Evolutionary conservation across 2,797 vertebrate species (phyloP), one percentile per base, ranked within the genome.

Genomic region (Florisuga fusca): DNA sequence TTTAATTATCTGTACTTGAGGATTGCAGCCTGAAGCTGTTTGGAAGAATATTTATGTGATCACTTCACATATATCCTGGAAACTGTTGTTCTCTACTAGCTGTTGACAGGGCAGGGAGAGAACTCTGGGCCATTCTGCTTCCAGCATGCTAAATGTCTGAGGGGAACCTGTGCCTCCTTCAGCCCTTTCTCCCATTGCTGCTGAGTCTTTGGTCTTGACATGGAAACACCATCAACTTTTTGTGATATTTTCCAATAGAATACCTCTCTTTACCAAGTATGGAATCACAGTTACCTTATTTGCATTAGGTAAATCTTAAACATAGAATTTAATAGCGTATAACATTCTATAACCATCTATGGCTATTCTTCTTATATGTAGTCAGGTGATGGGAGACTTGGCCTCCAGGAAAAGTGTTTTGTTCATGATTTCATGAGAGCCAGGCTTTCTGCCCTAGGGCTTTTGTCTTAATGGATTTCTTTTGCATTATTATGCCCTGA

Each of bases 391-490:
- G 83, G 31, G 15, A 80, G 83, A 77, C 4, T 21, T 50, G 5
- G 23, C 46, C 27, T 55, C 51, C 31, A 67, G 55, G 17, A 80
- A 53, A 59, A 61, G 3, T 7, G 22, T 68, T 95, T 57, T 90
- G 19, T 34, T 77, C 64, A 20, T 50, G 18, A 54, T 12, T 79
- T 73, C 33, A 29, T 0, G 0, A 87, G 1, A 76, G 1, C 1
- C 15, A 58, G 55, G 8, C 2, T 89, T 91, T 87, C 46, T 85
- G 45, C 36, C 31, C 29, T 58, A 67, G 12, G 57, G 34, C 7
- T 90, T 92, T 90, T 82, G 11, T 89, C 36, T 75, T 91, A 84
- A 77, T 83, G 33, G 33, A 57, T 85, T 85, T 94, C 67, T 92
- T 92, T 92, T 67, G 27, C 27, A 43, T 84, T 66, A 84, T 72